Base-by-base conservation (phyloP, 2,797 vertebrate species). In the Labeo calbasu region DNA sequence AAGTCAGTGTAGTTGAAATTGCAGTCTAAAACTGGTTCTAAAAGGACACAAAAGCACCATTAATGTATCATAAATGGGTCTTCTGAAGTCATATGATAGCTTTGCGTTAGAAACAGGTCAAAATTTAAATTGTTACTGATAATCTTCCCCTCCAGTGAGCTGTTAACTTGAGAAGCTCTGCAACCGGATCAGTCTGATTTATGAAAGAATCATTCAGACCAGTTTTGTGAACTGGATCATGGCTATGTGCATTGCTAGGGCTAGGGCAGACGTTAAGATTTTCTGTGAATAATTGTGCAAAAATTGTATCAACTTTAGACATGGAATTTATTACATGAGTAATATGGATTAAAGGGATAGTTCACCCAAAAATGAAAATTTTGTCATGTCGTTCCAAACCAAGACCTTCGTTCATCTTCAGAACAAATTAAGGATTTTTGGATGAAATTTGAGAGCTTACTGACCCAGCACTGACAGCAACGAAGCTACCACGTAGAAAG, bases 151-250 rank as follows among this genome's bases (percentile, higher is more conserved):
- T 57, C 72, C 72, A 76, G 51, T 40, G 32, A 76, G 51, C 72
- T 57, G 72, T 76, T 57, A 76, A 76, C 51, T 40, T n/a, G 72
- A 76, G 32, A 57, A 76, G 72, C 71, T 55, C 21, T 75, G 72
- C 72, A 75, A 75, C 28, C 28, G 28, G 72, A 75, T 55, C 50
- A 55, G 72, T 55, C 50, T 2, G 28, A n/a, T 55, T 36, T 21
- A n/a, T 75, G 51, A 75, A 75, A 75, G 72, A 76, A n/a, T 57
- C 12, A n/a, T 40, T 76, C 53, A 55, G 19, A 12, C 28, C 28
- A 36, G 50, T 55, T 55, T 32, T 53, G 71, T 53, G 50, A 55
- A 55, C 71, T 75, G 28, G 50, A 75, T 55, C 25, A 13, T 73
- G 48, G 23, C 23, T 51, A 5, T 25, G 2, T 51, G 46, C 8